Base-by-base conservation (phyloP, 1,140 invertebrate genomes). In the Scylla paramamosain region DNA sequence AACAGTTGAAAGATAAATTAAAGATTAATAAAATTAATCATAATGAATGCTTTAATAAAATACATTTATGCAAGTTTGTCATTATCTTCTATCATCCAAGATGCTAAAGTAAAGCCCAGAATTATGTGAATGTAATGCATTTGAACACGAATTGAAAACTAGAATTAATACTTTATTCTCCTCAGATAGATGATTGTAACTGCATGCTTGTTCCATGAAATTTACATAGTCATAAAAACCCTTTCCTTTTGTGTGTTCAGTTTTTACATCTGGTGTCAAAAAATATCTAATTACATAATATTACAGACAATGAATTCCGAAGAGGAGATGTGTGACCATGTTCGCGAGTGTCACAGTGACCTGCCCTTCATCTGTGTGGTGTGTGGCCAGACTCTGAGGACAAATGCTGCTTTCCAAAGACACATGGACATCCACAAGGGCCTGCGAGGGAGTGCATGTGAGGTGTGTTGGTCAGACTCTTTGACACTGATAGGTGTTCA, bases 381-480 rank as follows among this genome's bases (percentile, higher is more conserved):
- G 39, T 95, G 94, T 92, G 94, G 94, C 4, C 94, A 95, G 25
- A 95, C 90, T 67, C 46, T 95, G 45, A 46, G 94, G 84, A 95
- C 94, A 7, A 95, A 92, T 77, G 94, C 90, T 29, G 94, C 94
- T 31, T 95, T 95, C 52, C 94, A 95, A 90, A 95, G 94, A 77
- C 94, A 95, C 45, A 95, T 92, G 94, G 90, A 95, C 84, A 95
- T 95, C 59, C 94, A 95, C 90, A 95, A 92, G 32, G 94, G 94
- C n/a, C 48, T 95, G 32, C 89, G 94, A n/a, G 94, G 94, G 52
- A 95, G 94, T 95, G 94, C 94, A n/a, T 95, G 94, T 92, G 94
- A 95, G 94, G 94, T 92, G 84, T 82, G 52, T 4, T 91, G 12
- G 16, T 59, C 52, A 39, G 39, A 39, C 10, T 59, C 52, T 12